Evolutionary conservation across 2,113 vertebrate species (phyloP), one percentile per base, ranked within the genome.

Genomic region (Periophthalmus modestus): DNA sequence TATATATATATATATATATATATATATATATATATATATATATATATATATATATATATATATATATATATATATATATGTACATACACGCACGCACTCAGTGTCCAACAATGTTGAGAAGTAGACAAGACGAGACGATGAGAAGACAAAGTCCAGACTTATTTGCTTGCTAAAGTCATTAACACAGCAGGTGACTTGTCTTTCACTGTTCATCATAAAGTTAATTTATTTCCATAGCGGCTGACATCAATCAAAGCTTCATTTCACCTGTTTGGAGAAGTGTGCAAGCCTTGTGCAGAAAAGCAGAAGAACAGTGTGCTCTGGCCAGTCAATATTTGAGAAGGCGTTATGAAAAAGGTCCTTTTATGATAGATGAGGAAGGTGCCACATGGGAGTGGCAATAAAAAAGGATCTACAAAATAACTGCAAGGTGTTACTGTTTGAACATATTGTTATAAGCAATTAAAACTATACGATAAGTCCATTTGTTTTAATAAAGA

Each of bases 321-420:
- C 68, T 36, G 52, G 24, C 12, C 14, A 73, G 89, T 92, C 88
- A 93, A 91, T 93, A 93, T 93, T 92, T 93, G 89, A 91, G 68
- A 75, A 88, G 69, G 80, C 80, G 88, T 89, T 85, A 91, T 89
- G 82, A 88, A 89, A 82, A 72, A 78, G 74, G 80, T 61, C 80
- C 65, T 13, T 85, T 90, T 88, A 89, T 85, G 84, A 88, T 57
- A 68, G 66, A 85, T 77, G 83, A 71, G 79, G 78, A 85, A 89
- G 84, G 85, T 73, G 75, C 71, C 86, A 72, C 78, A 75, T 55
- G 73, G 58, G 74, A 65, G 80, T 71, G 78, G 83, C 71, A 85
- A 82, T 90, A 88, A 91, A 81, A 83, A 14, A 90, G 13, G 39
- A 68, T 33, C 48, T 57, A 43, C 12, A 68, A 71, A 57, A 81